Base-by-base conservation (phyloP, 2,797 vertebrate genomes). In the Benthosema pterotum region DNA sequence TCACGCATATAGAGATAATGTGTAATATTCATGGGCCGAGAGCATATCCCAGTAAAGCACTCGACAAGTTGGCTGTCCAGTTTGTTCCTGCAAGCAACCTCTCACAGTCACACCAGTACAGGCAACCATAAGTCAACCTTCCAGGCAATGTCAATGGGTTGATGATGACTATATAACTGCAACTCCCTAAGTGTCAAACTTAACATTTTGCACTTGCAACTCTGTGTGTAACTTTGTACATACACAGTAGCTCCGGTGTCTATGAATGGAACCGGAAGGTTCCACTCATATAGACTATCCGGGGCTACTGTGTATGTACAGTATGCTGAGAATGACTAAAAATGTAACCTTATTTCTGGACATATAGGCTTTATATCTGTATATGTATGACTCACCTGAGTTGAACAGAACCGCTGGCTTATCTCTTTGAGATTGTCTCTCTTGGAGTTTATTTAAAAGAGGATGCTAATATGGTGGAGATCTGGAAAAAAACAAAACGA, bases 1-100 rank as follows among this genome's bases (percentile, higher is more conserved):
- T 75, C 79, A 74, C 93, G 93, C 94, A 93, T 92, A 79, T 86
- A 87, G 6, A 32, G 32, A 32, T 32, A 87, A 75, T 59, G 74
- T 94, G 75, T 93, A 94, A 95, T 96, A 95, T 95, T 94, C 94
- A 95, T 95, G 89, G 94, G 87, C 75, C 64, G 70, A 45, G 52
- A 90, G 79, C 83, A 86, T 81, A 67, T 81, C 78, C 81, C 69
- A 57, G 32, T 59, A 74, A 72, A 75, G 22, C 48, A 22, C 56
- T 75, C 6, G 69, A 71, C 57, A 70, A 71, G 68, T 67, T 38
- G 60, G 49, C 55, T 42, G 50, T 67, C 69, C 67, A 65, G 63
- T 64, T 73, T 18, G 16, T 22, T 11, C n/a, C 3, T 46, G 45
- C 28, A 65, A 67, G 68, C 60, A 74, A 77, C 61, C 60, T 57